phyloP scores from a whole-genome alignment of 2,797 vertebrate species.

The Steatocranus sp. region DNA sequence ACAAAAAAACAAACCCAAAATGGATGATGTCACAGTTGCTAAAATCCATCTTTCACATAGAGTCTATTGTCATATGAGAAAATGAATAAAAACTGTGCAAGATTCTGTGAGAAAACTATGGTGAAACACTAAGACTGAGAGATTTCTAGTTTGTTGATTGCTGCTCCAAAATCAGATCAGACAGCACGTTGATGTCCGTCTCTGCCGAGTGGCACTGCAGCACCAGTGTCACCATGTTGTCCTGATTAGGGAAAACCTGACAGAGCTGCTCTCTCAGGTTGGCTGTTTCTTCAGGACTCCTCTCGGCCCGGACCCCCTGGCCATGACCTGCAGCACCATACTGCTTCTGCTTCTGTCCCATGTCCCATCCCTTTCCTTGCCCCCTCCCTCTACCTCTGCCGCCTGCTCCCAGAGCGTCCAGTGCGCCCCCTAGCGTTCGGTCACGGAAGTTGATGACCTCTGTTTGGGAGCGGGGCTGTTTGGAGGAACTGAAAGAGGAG shows the following conservation, averaged over 20 bases:
- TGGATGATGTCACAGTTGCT: neutral
- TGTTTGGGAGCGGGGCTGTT: conserved; percentile 41
- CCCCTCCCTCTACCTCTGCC: neutral
- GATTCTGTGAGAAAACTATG: neutral
- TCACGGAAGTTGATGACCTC: conserved; percentile 66
- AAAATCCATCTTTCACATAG: neutral
- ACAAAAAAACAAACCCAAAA: neutral
- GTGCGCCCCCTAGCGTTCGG: conserved; percentile 13
- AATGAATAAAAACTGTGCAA: neutral
- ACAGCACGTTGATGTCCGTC: conserved; percentile 80
- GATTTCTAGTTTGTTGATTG: neutral
- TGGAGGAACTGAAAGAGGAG: neutral
- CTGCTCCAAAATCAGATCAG: conserved; percentile 72
- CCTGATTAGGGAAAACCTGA: conserved; percentile 80
- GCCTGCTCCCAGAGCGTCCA: neutral
- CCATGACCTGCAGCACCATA: neutral
- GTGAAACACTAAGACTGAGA: neutral
- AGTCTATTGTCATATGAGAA: neutral
- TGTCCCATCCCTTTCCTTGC: neutral
- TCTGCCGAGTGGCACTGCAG: conserved; percentile 75
- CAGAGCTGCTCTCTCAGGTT: conserved; percentile 71
- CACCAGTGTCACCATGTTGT: conserved; percentile 78
- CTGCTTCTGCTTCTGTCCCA: neutral
- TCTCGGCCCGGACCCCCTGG: neutral
- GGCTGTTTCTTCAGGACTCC: conserved; percentile 67